Conservation (phyloP, 2,888 invertebrate species). For the Ophioninae sp. region DNA sequence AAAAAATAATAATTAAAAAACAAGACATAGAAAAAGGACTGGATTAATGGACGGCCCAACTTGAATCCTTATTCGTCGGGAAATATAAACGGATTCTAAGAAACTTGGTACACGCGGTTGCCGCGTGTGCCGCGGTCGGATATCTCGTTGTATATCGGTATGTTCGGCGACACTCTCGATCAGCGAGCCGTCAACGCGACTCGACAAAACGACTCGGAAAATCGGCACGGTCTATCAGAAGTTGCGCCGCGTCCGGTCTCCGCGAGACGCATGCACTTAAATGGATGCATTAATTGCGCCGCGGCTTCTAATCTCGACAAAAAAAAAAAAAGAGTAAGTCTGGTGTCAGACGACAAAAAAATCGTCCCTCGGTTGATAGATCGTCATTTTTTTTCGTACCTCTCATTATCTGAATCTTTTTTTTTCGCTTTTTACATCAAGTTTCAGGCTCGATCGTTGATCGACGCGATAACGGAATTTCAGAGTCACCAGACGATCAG, state of each 20-base stretch:
- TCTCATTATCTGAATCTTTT: constrained; percentile 4
- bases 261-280: constrained; percentile 53
- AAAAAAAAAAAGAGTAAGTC: constrained; percentile 48
- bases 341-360: constrained; percentile 8
- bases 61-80: constrained; percentile 51
- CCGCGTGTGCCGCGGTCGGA: neutral
- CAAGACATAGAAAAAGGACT: too few relatives aligned
- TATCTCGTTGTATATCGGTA: too few relatives aligned
- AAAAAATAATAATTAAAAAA: too few relatives aligned
- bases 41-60: constrained; percentile 41
- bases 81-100: constrained; percentile 47
- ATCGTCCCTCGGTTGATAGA: constrained; percentile 29
- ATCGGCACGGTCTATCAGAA: constrained; percentile 34
- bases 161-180: constrained; percentile 9
- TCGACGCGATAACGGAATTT: constrained; percentile 38
- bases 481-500: constrained; percentile 29
- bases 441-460: constrained; percentile 32
- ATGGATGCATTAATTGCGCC: constrained; percentile 64
- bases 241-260: neutral
- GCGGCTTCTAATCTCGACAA: constrained; percentile 63
- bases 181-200: too few relatives aligned
- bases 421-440: constrained; percentile 33
- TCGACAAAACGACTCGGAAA: constrained; percentile 8
- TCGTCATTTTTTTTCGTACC: constrained; percentile 32
- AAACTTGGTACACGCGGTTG: constrained; percentile 28